phyloP scores from a whole-genome alignment of 2,113 vertebrate species.

The Mormyrus iriodes region DNA sequence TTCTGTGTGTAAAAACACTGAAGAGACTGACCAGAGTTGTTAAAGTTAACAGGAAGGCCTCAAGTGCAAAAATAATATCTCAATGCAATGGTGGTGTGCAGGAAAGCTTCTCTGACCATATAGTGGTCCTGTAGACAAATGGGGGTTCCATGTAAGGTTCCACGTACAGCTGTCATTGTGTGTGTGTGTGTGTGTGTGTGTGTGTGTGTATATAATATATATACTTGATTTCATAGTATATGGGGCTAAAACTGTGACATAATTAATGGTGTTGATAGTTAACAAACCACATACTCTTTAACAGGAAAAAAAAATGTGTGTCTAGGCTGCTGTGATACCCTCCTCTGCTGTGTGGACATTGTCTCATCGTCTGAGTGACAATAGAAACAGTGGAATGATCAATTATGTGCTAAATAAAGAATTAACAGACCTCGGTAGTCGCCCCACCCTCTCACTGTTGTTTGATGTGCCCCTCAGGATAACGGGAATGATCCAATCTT shows the following conservation, averaged over 20 bases:
- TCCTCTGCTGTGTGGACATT: background rate
- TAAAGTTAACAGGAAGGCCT: background rate
- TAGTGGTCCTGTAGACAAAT: background rate
- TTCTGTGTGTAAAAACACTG: background rate
- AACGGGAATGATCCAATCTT: background rate
- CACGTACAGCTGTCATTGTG: background rate
- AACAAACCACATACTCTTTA: background rate
- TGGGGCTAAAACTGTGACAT: background rate
- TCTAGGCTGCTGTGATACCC: background rate
- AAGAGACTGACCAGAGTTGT: background rate
- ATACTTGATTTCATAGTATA: background rate
- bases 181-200: background rate
- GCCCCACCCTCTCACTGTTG: background rate
- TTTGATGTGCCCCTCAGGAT: background rate
- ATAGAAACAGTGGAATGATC: background rate
- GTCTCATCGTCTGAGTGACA: background rate
- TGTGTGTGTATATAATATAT: background rate
- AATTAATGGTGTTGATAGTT: background rate
- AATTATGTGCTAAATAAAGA: background rate
- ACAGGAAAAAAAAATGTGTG: background rate
- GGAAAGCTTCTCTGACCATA: background rate
- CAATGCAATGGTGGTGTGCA: background rate
- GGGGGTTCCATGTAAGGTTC: background rate
- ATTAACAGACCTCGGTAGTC: background rate
- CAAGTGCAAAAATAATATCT: background rate